Percentiles rank a stretch among this genome's conserved stretches.
These are phyloP conservation scores for Micromussa lordhowensis DNA, from an alignment of 92 coral and sea anemone genomes.

Conservation along the genomic window DNA sequence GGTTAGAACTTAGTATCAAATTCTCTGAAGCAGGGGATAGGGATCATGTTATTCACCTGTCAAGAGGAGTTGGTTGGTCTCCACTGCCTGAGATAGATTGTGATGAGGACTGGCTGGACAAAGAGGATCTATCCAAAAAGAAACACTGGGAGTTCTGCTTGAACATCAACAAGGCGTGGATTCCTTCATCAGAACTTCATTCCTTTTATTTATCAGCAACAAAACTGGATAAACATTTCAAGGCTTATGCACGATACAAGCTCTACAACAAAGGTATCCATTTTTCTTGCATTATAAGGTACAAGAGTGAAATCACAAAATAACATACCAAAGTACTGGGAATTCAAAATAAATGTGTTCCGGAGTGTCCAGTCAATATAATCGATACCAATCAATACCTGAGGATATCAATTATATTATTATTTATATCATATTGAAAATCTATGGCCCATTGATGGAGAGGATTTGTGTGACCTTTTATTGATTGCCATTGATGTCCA, in stretches of 20 bases:
- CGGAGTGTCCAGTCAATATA: too few species aligned
- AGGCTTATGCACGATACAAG: conserved; percentile 90
- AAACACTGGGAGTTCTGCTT: conserved; percentile 60
- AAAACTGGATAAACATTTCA: conserved; percentile 45
- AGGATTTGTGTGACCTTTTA: too few species aligned
- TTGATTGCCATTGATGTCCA: too few species aligned
- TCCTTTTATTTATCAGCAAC: conserved; percentile 30
- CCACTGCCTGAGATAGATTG: conserved; percentile 80
- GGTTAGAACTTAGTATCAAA: conserved; percentile 81
- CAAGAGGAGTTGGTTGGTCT: conserved; percentile 93
- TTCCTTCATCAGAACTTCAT: conserved; percentile 66
- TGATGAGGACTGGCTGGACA: conserved; percentile 66
- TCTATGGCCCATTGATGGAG: too few species aligned
- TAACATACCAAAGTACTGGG: too few species aligned
- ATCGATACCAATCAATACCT: too few species aligned
- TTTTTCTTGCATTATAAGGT: background rate
- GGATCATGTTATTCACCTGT: conserved; percentile 78
- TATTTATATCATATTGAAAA: too few species aligned
- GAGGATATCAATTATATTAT: too few species aligned
- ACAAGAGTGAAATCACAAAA: background rate
- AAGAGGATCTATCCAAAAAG: conserved; percentile 31
- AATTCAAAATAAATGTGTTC: too few species aligned
- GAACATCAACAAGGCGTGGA: conserved; percentile 81
- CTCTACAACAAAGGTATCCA: conserved; percentile 85
- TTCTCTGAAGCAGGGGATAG: conserved; percentile 83